Evolutionary conservation across 1,140 invertebrate species (phyloP).

Genomic region (Rhagoletis pomonella): DNA sequence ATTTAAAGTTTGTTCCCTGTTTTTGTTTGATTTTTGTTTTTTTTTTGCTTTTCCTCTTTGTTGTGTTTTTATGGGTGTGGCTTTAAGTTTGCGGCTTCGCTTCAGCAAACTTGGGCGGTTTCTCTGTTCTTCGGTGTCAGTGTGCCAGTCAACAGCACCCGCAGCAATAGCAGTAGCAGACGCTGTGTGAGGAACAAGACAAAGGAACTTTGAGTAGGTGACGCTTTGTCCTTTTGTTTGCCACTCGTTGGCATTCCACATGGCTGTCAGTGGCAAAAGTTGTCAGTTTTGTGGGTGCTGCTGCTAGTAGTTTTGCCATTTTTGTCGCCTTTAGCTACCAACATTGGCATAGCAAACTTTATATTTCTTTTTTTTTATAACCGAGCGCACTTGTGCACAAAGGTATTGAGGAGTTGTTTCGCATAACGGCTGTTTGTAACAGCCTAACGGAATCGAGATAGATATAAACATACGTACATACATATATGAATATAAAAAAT

Average conservation of each 20-base stretch:
- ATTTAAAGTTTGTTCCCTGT: constrained; percentile 14
- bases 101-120: constrained; percentile 41
- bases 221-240: constrained; percentile 23
- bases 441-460: no score
- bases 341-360: neutral
- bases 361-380: neutral
- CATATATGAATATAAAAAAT: no score
- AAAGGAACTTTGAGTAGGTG: constrained; percentile 34
- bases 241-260: neutral
- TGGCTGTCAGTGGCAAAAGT: constrained; percentile 11
- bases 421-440: no score
- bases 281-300: neutral
- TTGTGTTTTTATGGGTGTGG: constrained; percentile 1
- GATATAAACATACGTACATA: no score
- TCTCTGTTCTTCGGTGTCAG: constrained; percentile 40
- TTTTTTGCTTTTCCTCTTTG: neutral
- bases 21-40: no score
- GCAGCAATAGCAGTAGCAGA: neutral
- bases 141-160: neutral
- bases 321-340: neutral
- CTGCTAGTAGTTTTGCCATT: constrained; percentile 11
- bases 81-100: constrained; percentile 18
- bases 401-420: no score
- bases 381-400: no score
- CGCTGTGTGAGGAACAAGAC: neutral